Evolutionary conservation across 2,113 vertebrate genomes (phyloP).

Genomic region (Pangasianodon hypophthalmus): DNA sequence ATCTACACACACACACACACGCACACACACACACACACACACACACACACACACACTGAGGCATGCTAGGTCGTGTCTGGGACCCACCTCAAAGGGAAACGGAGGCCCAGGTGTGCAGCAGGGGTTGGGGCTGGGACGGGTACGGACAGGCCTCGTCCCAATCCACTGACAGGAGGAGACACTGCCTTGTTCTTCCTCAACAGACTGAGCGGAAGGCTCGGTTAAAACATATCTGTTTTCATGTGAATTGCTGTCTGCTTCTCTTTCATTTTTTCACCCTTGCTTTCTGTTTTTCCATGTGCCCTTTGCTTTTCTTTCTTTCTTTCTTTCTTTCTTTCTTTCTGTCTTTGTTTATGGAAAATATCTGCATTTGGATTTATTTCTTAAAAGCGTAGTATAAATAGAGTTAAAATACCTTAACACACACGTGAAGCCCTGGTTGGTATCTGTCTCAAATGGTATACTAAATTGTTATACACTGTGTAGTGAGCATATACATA

Average conservation of each 20-base stretch:
- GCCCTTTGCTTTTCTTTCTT: not conserved
- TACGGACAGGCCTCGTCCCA: slow-evolving; percentile 52
- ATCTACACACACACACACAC: slow-evolving; percentile 12
- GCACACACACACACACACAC: slow-evolving; percentile 18
- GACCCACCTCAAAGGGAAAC: slow-evolving; percentile 47
- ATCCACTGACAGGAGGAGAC: slow-evolving; percentile 43
- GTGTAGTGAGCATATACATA: not conserved
- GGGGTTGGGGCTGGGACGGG: slow-evolving; percentile 51
- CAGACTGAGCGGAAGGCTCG: slow-evolving; percentile 3
- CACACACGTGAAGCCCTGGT: not conserved
- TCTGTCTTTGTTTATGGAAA: not conserved
- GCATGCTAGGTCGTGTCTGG: slow-evolving; percentile 51
- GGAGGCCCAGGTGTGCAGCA: slow-evolving; percentile 53
- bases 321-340: not conserved
- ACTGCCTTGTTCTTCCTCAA: not conserved
- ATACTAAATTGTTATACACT: not conserved
- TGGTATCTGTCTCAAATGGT: not conserved
- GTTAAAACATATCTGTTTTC: slow-evolving; percentile 3
- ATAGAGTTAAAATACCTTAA: not conserved
- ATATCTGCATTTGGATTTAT: not conserved
- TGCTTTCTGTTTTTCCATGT: not conserved
- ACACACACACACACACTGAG: slow-evolving; percentile 13
- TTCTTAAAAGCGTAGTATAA: not conserved
- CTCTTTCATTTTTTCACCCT: not conserved
- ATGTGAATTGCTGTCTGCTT: slow-evolving; percentile 1